These are phyloP conservation scores for Paragorgia papillata DNA, from an alignment of 92 coral and sea anemone species.

Conservation along the genomic window DNA sequence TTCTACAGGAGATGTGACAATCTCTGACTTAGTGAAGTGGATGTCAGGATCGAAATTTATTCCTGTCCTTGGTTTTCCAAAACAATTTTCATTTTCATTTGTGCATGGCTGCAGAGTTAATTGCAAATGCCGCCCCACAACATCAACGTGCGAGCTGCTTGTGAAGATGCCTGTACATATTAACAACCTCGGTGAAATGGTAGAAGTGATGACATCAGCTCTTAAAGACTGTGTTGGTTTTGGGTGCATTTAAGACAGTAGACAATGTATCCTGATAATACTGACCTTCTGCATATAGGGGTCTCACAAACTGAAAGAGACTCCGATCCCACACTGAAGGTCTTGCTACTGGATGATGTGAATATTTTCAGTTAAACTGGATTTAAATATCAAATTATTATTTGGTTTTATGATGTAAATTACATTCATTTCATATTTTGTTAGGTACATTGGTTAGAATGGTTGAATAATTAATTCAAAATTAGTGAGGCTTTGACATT, in stretches of 20 bases:
- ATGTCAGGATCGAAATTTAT: constrained; percentile 5
- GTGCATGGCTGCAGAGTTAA: constrained; percentile 30
- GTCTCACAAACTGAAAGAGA: too few relatives aligned
- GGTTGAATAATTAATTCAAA: too few relatives aligned
- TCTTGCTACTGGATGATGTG: too few relatives aligned
- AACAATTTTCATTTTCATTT: constrained; percentile 15
- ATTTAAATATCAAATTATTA: too few relatives aligned
- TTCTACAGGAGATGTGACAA: constrained; percentile 23
- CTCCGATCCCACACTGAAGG: too few relatives aligned
- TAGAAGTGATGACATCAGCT: constrained; percentile 5
- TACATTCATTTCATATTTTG: too few relatives aligned
- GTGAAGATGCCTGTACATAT: constrained; percentile 39
- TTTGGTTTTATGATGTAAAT: too few relatives aligned
- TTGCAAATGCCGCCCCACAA: constrained; percentile 46
- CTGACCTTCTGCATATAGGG: too few relatives aligned
- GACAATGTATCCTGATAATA: too few relatives aligned
- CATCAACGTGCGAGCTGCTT: constrained; percentile 35
- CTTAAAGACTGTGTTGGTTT: constrained; percentile 42
- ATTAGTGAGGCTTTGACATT: too few relatives aligned
- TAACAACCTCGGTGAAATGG: background rate
- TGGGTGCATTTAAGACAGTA: constrained; percentile 7
- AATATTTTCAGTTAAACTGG: too few relatives aligned
- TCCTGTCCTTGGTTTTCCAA: constrained; percentile 32
- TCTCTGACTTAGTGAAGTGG: constrained; percentile 33
- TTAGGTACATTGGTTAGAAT: too few relatives aligned